Conservation (phyloP, 2,113 vertebrate species). For the Callipepla californica region DNA sequence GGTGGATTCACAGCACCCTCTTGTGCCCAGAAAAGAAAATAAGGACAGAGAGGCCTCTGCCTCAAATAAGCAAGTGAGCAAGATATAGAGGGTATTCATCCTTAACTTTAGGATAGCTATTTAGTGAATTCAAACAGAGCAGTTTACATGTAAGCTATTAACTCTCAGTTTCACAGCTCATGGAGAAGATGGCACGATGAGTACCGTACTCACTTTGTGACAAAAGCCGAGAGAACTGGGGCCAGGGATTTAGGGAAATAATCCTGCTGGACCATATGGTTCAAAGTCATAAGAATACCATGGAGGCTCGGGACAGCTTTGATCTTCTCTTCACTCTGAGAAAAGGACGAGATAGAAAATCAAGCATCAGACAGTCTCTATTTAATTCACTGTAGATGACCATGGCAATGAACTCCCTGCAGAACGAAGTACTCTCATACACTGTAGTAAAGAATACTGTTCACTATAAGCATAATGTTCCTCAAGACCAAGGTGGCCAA, state of each 20-base stretch:
- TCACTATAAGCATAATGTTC: background rate
- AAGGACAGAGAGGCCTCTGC: background rate
- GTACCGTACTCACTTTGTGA: conserved; percentile 89
- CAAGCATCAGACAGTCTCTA: background rate
- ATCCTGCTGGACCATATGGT: conserved; percentile 92
- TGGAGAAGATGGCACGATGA: background rate
- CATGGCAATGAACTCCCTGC: background rate
- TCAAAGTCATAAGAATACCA: conserved; percentile 90
- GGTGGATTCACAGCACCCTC: conserved; percentile 31
- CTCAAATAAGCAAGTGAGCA: too few species aligned
- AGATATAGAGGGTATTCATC: background rate
- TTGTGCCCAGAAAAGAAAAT: background rate
- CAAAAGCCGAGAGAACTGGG: conserved; percentile 88
- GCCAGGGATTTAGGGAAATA: conserved; percentile 92
- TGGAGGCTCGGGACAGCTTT: conserved; percentile 87
- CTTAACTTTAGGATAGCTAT: background rate
- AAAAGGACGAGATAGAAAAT: background rate
- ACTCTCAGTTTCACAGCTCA: background rate
- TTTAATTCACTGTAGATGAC: background rate
- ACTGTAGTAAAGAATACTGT: background rate
- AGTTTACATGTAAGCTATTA: background rate
- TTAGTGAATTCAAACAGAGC: background rate
- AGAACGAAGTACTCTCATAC: background rate
- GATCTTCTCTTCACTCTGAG: conserved; percentile 94
- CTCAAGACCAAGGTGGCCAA: background rate